Base-by-base conservation (phyloP, 2,888 invertebrate genomes). In the Agrochola litura region DNA sequence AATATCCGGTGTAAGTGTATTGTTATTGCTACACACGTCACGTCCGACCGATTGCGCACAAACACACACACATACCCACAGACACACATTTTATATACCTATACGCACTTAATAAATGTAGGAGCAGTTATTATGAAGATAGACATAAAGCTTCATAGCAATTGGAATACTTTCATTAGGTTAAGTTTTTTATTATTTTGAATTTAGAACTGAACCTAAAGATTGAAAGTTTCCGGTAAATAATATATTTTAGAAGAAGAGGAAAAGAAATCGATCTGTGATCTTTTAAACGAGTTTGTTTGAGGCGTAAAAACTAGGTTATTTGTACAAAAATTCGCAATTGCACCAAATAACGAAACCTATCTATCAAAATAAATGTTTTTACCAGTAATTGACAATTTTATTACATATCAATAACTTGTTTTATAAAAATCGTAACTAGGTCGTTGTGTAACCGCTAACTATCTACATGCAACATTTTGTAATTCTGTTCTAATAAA, bases 1-100 rank as follows among this genome's bases (percentile, higher is more conserved):
- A 96, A 96, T 96, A 96, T 96, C 96, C 96, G 96, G 96, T 96
- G 95, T 93, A 92, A 93, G 93, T 92, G 91, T 91, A 91, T 91
- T 92, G 90, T 89, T 90, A 93, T 95, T 95, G 92, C 91, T 89
- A 95, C 86, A 87, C 94, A 79, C 82, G 87, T 93, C 96, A 96
- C 96, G 96, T 94, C 91, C 93, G 93, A 93, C 93, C 95, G 94
- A 95, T 95, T 94, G 95, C 95, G 93, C 93, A 93, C 94, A 93
- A 92, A 91, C 92, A 92, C 88, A 90, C 85, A 90, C 90, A 90
- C 90, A 91, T 89, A 91, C 91, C 89, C 87, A 90, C 86, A 94
- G 90, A 93, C 92, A 94, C 90, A 94, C 91, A 90, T 92, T 91
- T 91, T 85, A 83, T 82, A 84, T 72, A n/a, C n/a, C n/a, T n/a